Base-by-base conservation (phyloP, 2,113 vertebrate genomes). In the Promerops cafer region DNA sequence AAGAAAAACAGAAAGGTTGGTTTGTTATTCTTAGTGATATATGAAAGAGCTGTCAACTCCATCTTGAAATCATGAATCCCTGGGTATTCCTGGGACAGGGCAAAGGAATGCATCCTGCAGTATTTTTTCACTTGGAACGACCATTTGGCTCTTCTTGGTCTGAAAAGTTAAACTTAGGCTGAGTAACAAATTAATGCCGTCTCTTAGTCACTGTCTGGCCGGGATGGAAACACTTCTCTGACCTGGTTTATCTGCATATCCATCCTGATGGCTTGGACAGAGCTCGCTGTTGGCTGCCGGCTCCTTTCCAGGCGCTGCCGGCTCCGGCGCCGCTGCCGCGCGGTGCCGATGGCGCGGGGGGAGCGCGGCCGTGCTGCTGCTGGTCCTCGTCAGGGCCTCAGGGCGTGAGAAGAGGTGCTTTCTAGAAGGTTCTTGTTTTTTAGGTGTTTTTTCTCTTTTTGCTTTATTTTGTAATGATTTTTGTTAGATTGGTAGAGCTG, bases 121-220 rank as follows among this genome's bases (percentile, higher is more conserved):
- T 47, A 77, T 39, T 83, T 92, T 91, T 94, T 61, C 31, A 53
- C 68, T 95, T 96, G 93, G 94, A 95, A 87, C 50, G 27, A 56
- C 35, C 10, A 4, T 85, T 95, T 95, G 91, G 69, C 77, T 93
- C 85, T 95, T 85, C 63, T 89, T 64, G 64, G 53, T 68, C 83
- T 94, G 89, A 77, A 72, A 77, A 87, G 60, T 81, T 97, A 52
- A 68, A 85, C 75, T 85, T 78, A 2, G 37, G 33, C 30, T 60
- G 75, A 92, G 92, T 78, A 92, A 85, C 74, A 89, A 91, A 96
- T 86, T 52, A 80, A 64, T 83, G 88, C 54, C 2, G 79, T 90
- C 89, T 94, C 80, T 96, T 92, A 96, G 92, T 94, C 93, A 92
- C 90, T 75, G 91, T 96, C 94, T 96, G 92, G 79, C 92, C 2